A percentile compares a stretch with the other conserved stretches of the same genome.
phyloP scores from a whole-genome alignment of 2,797 vertebrate species.

The Tauraco hartlaubi region DNA sequence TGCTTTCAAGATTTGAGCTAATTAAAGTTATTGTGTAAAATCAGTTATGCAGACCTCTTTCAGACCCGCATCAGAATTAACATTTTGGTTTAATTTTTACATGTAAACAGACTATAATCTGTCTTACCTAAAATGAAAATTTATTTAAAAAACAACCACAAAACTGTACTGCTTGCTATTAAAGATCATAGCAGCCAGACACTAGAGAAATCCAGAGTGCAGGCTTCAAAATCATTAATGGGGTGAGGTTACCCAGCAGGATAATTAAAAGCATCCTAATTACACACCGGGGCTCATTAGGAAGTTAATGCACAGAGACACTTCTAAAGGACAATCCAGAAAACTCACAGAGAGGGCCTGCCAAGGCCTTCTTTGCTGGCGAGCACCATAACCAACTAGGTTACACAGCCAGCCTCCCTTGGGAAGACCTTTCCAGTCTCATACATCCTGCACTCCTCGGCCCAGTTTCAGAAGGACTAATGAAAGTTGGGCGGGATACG shows the following conservation, averaged over 20 bases:
- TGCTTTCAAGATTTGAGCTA: not conserved
- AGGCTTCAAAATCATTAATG: constrained; percentile 7
- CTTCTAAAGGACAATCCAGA: not conserved
- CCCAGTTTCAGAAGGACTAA: constrained; percentile 33
- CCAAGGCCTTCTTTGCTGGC: not conserved
- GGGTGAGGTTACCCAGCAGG: not conserved
- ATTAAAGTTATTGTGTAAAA: not conserved
- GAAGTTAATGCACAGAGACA: not conserved
- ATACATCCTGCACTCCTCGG: accelerated
- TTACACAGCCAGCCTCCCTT: not conserved
- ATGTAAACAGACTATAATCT: not conserved
- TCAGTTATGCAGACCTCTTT: not conserved
- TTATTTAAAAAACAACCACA: not conserved
- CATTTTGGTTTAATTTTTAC: not conserved
- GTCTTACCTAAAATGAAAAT: not conserved
- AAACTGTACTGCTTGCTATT: not conserved
- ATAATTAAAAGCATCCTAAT: constrained; percentile 61
- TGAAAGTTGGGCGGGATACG: not conserved
- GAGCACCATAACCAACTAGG: not conserved
- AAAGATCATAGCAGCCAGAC: not conserved
- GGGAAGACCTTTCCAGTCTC: not conserved
- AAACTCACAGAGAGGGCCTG: not conserved
- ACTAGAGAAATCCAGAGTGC: not conserved
- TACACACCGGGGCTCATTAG: not conserved
- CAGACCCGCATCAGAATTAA: not conserved